Base-by-base conservation (phyloP, 2,797 vertebrate genomes). In the Xiphorhynchus erythropygius region DNA sequence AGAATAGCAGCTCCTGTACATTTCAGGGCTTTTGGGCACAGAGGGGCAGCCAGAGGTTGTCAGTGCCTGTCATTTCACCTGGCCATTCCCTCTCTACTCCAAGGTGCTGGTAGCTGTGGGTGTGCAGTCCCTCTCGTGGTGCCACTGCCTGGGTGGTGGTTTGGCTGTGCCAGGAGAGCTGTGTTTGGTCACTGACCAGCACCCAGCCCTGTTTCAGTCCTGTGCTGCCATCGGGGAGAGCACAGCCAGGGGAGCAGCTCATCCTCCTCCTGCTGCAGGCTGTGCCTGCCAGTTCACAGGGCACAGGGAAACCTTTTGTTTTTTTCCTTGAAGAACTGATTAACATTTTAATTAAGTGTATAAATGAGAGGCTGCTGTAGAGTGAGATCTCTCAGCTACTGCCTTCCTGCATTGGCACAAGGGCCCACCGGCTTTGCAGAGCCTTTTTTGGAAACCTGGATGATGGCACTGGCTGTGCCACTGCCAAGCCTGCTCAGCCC, bases 91-190 rank as follows among this genome's bases (percentile, higher is more conserved):
- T 49, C 30, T 82, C 23, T 63, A 16, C 69, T 77, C 59, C 11
- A 5, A 25, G 90, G 84, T 3, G 5, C 30, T 0, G 1, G 59
- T 33, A 33, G 63, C 80, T 1, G 0, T 37, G 69, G 71, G 33
- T 33, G 64, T 1, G 0, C 32, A 24, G 50, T 46, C 6, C 5
- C 52, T 37, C 18, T 56, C 3, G 0, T 0, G 3, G 22, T 18
- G 18, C 69, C 4, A 7, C 60, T 70, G 69, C 87, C 60, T 3
- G 16, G 8, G 8, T 5, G 8, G 10, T 11, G 50, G n/a, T n/a
- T 56, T 12, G 84, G 76, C 2, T 8, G 32, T 35, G 53, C 57
- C 18, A 28, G 55, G 5, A 11, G 30, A 60, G 70, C 69, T 10
- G 74, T 14, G 2, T 10, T 59, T n/a, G 68, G n/a, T 28, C 13